Base-by-base conservation (phyloP, 1,140 invertebrate species). In the Coelopa frigida region DNA sequence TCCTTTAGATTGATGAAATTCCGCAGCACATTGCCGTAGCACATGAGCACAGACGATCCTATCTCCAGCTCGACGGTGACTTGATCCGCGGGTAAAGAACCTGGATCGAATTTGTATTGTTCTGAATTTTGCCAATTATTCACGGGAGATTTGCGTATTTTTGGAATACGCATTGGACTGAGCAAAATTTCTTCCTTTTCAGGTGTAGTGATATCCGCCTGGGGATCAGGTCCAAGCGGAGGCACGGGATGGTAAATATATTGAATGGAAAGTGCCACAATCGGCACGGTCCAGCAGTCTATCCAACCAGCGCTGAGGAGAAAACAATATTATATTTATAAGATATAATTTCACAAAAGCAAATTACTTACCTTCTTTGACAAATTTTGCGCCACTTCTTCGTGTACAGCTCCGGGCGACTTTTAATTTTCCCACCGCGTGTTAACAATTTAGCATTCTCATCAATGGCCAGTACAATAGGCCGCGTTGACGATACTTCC, bases 281-380 rank as follows among this genome's bases (percentile, higher is more conserved):
- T 94, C 1, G 91, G 90, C 4, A 95, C 91, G 11, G 85, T 86
- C 92, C 92, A 95, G 64, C 93, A 96, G 61, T 95, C 91, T 2
- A 95, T 80, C 94, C 94, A 98, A 3, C 91, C 90, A 21, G 60
- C 53, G 23, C 54, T 61, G 24, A 15, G 21, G 15, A 24, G 5
- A 46, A 27, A 31, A 39, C 14, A 31, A 23, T 27, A 24, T 21
- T 20, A 35, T 23, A 6, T 24, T 14, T 2, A 18, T 14, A 11
- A 32, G 18, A 35, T 37, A 2, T 21, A 27, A 43, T 32, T 29
- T 41, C n/a, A 44, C 59, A 31, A 11, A 23, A n/a, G 8, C 12
- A 17, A n/a, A 23, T 20, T 35, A 45, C 22, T 17, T 5, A 78
- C 74, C 74, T 79, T 61, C 80, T 81, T 38, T 85, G 79, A 56